A percentile compares a stretch with the other conserved stretches of the same genome.
Evolutionary conservation across 2,888 invertebrate genomes (phyloP).

Genomic region (Zonitis immaculata): DNA sequence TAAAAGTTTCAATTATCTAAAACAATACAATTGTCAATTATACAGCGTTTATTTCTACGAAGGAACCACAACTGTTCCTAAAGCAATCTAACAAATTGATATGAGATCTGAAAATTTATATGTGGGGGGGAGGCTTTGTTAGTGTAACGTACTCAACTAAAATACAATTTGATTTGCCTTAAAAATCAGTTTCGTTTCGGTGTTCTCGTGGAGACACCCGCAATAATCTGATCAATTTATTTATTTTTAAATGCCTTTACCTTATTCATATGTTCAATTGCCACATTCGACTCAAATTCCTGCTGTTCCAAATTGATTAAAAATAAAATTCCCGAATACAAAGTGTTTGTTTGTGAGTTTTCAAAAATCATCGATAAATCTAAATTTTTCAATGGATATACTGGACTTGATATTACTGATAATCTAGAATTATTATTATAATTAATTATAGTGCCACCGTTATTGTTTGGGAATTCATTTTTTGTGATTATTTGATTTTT

Average conservation of each 20-base stretch:
- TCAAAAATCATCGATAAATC: constrained; percentile 21
- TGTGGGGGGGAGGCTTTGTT: too few species aligned
- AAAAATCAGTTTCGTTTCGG: too few species aligned
- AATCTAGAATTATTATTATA: not conserved
- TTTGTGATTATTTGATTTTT: not conserved
- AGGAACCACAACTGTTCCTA: too few species aligned
- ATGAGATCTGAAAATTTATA: too few species aligned
- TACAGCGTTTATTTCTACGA: too few species aligned
- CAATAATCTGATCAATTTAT: too few species aligned
- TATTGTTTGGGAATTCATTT: not conserved
- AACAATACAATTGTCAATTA: too few species aligned
- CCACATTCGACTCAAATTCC: constrained; percentile 24
- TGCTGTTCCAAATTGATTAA: constrained; percentile 25
- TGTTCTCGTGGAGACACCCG: too few species aligned
- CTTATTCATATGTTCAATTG: constrained; percentile 26
- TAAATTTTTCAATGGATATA: not conserved
- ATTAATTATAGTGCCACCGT: too few species aligned
- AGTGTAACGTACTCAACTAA: too few species aligned
- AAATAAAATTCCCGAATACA: constrained; percentile 29
- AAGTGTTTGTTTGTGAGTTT: constrained; percentile 20
- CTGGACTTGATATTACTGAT: not conserved
- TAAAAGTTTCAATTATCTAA: constrained; percentile 30
- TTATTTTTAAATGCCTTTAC: constrained; percentile 19
- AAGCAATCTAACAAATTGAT: too few species aligned
- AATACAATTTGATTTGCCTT: too few species aligned